Evolutionary conservation across 1,140 invertebrate species (phyloP).

Genomic region (Euschistus heros): DNA sequence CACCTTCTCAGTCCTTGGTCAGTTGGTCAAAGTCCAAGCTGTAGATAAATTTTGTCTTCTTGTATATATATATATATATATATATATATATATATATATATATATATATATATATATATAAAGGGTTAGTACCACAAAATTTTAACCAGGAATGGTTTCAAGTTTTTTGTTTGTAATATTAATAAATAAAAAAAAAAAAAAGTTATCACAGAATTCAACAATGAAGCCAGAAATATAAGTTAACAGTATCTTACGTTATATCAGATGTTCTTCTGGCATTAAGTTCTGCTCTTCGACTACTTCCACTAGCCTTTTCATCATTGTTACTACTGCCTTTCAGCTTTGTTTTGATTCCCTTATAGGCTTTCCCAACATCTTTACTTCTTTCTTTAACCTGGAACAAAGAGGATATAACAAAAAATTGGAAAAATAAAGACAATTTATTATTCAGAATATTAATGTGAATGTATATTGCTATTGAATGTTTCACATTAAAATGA

Average conservation of each 20-base stretch:
- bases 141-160: too few relatives aligned
- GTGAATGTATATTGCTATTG: background rate
- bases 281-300: background rate
- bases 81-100: too few relatives aligned
- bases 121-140: too few relatives aligned
- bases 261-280: slow-evolving; percentile 3
- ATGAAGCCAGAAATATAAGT: slow-evolving; percentile 15
- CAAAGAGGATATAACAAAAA: slow-evolving; percentile 22
- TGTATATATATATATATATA: too few relatives aligned
- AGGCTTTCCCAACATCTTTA: slow-evolving; percentile 59
- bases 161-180: too few relatives aligned
- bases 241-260: slow-evolving; percentile 18
- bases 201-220: slow-evolving; percentile 3
- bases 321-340: slow-evolving; percentile 43
- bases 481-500: background rate
- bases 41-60: too few relatives aligned
- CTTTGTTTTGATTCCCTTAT: slow-evolving; percentile 57
- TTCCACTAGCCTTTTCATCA: slow-evolving; percentile 36
- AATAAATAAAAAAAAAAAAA: slow-evolving; percentile 14
- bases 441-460: background rate
- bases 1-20: too few relatives aligned
- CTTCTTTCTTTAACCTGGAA: slow-evolving; percentile 62
- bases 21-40: too few relatives aligned
- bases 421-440: background rate
- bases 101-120: too few relatives aligned